phyloP scores from a whole-genome alignment of 1,140 invertebrate species.

The Oryzaephilus surinamensis region DNA sequence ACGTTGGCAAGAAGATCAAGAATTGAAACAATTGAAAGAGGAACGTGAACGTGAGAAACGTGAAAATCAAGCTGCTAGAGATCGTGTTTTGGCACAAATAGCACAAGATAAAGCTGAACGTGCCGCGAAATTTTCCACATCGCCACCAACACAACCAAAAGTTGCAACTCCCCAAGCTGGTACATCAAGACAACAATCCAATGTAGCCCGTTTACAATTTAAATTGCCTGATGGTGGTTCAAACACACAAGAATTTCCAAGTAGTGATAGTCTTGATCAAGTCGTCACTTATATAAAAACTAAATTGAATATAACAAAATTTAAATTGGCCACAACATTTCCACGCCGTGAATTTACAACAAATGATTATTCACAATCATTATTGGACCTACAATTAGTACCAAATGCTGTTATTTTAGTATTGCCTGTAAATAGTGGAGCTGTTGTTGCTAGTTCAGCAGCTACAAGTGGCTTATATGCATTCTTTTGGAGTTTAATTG shows the following conservation, averaged over 20 bases:
- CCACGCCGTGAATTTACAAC: constrained; percentile 61
- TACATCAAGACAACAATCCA: constrained; percentile 6
- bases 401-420: constrained; percentile 74
- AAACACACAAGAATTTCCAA: constrained; percentile 35
- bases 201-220: constrained; percentile 64
- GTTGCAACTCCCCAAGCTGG: constrained; percentile 4
- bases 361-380: constrained; percentile 47
- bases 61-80: constrained; percentile 53
- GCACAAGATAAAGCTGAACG: constrained; percentile 60
- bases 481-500: constrained; percentile 36
- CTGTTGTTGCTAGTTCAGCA: constrained; percentile 25
- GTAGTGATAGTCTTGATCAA: constrained; percentile 33
- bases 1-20: constrained; percentile 59
- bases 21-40: constrained; percentile 57
- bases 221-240: constrained; percentile 63
- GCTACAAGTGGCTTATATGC: constrained; percentile 23
- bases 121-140: constrained; percentile 28
- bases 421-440: constrained; percentile 39
- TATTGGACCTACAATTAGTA: constrained; percentile 59
- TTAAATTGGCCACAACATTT: constrained; percentile 66
- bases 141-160: constrained; percentile 8
- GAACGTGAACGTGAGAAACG: constrained; percentile 60
- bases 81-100: constrained; percentile 61
- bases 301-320: constrained; percentile 43
- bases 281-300: constrained; percentile 33